Percentiles rank a stretch among this genome's conserved stretches.
Conservation (phyloP, 2,888 invertebrate genomes). For the Dasypolia templi region DNA sequence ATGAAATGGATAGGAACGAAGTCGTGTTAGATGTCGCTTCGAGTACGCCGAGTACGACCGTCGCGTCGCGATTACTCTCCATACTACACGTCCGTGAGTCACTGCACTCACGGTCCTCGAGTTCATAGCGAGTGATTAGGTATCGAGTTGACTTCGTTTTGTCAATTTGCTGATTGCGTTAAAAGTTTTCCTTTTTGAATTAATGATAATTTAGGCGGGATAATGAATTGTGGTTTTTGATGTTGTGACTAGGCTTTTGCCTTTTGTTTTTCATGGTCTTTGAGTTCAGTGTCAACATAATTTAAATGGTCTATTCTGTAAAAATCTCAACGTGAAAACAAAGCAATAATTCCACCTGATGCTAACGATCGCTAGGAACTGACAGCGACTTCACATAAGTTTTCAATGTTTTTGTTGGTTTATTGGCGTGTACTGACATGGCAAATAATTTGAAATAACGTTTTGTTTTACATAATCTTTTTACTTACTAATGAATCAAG, state of each 20-base stretch:
- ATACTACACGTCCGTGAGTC: slow-evolving; percentile 49
- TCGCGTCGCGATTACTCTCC: slow-evolving; percentile 66
- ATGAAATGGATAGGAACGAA: slow-evolving; percentile 86
- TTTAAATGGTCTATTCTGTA: too few relatives aligned
- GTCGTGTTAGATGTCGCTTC: slow-evolving; percentile 79
- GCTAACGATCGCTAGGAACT: too few relatives aligned
- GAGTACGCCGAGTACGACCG: slow-evolving; percentile 75
- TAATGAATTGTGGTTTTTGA: slow-evolving; percentile 10
- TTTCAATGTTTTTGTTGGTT: too few relatives aligned
- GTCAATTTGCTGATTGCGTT: slow-evolving; percentile 38
- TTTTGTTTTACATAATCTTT: too few relatives aligned
- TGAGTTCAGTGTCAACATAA: background rate
- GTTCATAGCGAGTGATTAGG: slow-evolving; percentile 46
- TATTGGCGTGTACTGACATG: too few relatives aligned
- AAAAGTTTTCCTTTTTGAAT: background rate
- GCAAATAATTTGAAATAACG: too few relatives aligned
- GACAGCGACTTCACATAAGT: too few relatives aligned
- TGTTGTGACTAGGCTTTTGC: background rate
- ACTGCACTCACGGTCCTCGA: slow-evolving; percentile 15
- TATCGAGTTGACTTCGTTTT: slow-evolving; percentile 40
- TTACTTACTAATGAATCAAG: too few relatives aligned
- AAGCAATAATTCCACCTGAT: too few relatives aligned
- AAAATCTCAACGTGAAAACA: too few relatives aligned
- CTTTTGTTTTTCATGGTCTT: background rate
- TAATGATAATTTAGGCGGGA: too few relatives aligned